These are phyloP conservation scores for Empis livida DNA, from an alignment of 2,888 invertebrate genomes.

Conservation along the genomic window DNA sequence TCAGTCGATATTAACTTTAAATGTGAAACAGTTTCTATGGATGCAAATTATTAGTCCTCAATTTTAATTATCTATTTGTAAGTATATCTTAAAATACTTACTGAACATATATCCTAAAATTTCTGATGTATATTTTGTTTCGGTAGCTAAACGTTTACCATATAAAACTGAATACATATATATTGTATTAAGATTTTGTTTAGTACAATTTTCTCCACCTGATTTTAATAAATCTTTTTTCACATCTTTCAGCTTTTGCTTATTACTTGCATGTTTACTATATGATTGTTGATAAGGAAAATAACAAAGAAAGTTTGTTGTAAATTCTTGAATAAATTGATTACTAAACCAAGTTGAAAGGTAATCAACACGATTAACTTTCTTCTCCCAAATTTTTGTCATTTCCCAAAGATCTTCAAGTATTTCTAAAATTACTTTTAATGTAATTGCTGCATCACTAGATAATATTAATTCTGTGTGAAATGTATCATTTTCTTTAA, in stretches of 20 bases:
- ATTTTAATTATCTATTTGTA: not conserved
- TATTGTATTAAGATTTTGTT: slow-evolving; percentile 42
- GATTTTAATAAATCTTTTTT: slow-evolving; percentile 22
- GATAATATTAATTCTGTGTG: slow-evolving; percentile 32
- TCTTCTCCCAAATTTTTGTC: slow-evolving; percentile 27
- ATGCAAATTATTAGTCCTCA: not conserved
- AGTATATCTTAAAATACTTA: slow-evolving; percentile 3
- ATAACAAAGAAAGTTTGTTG: slow-evolving; percentile 40
- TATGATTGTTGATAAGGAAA: slow-evolving; percentile 28
- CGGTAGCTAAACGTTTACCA: slow-evolving; percentile 11
- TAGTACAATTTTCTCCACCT: slow-evolving; percentile 35
- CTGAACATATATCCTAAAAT: slow-evolving; percentile 12
- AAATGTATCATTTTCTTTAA: slow-evolving; percentile 21
- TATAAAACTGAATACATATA: slow-evolving; percentile 39
- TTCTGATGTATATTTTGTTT: slow-evolving; percentile 8
- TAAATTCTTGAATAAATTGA: slow-evolving; percentile 41
- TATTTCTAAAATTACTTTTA: slow-evolving; percentile 50
- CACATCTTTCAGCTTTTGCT: slow-evolving; percentile 10
- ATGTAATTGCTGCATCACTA: slow-evolving; percentile 48
- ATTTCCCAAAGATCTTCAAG: slow-evolving; percentile 46
- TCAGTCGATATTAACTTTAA: slow-evolving; percentile 10
- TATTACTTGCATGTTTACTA: slow-evolving; percentile 33
- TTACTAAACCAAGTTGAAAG: slow-evolving; percentile 40
- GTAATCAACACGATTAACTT: slow-evolving; percentile 26
- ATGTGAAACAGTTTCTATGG: slow-evolving; percentile 12